Evolutionary conservation across 2,888 invertebrate species (phyloP).

Genomic region (Andrena bicolor): DNA sequence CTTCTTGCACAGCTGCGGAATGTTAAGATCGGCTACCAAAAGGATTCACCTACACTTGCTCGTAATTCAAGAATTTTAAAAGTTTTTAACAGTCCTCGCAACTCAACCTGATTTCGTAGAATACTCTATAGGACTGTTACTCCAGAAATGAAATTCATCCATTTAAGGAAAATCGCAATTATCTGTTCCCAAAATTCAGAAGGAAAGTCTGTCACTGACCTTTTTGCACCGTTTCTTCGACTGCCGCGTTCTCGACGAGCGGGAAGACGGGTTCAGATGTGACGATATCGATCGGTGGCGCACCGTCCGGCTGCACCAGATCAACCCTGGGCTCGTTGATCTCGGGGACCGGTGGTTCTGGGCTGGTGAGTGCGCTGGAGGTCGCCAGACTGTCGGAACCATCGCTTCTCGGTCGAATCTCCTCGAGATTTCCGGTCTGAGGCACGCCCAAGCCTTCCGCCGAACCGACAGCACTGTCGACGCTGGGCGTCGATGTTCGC

Average conservation of each 20-base stretch:
- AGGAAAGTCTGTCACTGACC: constrained; percentile 76
- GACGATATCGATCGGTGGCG: constrained; percentile 61
- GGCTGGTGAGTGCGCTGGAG: constrained; percentile 86
- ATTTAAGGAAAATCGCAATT: too few relatives aligned
- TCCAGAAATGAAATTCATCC: too few relatives aligned
- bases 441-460: constrained; percentile 86
- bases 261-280: constrained; percentile 59
- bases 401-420: constrained; percentile 83
- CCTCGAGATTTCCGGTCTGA: constrained; percentile 72
- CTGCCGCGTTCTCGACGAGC: constrained; percentile 85
- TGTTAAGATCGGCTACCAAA: too few relatives aligned
- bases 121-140: too few relatives aligned
- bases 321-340: constrained; percentile 84
- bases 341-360: constrained; percentile 86
- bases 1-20: not conserved
- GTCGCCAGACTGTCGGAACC: constrained; percentile 86
- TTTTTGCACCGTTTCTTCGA: constrained; percentile 87
- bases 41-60: too few relatives aligned
- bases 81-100: too few relatives aligned
- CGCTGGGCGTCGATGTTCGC: constrained; percentile 86
- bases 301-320: constrained; percentile 74
- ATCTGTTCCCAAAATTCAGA: not conserved
- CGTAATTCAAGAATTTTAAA: too few relatives aligned
- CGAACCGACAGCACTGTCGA: constrained; percentile 88
- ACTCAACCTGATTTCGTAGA: too few relatives aligned